phyloP scores from a whole-genome alignment of 2,888 invertebrate species.

The Heliconius cydno region DNA sequence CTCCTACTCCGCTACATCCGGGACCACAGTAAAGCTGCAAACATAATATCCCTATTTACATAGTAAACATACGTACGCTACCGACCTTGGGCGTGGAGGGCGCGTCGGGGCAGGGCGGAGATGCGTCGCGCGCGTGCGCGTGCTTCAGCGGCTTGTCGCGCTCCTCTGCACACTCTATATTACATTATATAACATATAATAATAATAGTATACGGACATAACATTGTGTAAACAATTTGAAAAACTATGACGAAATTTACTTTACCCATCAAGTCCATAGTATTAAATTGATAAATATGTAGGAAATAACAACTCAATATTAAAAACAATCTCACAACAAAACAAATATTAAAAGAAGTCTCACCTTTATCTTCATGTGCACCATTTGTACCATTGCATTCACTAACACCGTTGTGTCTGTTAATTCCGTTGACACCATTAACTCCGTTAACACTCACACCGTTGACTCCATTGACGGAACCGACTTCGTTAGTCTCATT shows the following conservation, averaged over 20 bases:
- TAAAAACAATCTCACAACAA: too few relatives aligned
- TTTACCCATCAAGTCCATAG: not conserved
- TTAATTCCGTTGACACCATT: slow-evolving; percentile 51
- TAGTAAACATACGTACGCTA: slow-evolving; percentile 17
- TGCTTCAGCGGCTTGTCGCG: slow-evolving; percentile 74
- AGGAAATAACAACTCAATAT: too few relatives aligned
- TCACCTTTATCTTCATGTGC: slow-evolving; percentile 70
- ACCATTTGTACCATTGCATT: slow-evolving; percentile 63
- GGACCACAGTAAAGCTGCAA: too few relatives aligned
- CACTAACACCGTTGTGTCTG: slow-evolving; percentile 54
- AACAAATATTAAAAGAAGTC: not conserved
- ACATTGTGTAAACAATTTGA: too few relatives aligned
- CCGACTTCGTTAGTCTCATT: slow-evolving; percentile 50
- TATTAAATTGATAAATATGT: not conserved
- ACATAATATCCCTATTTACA: not conserved
- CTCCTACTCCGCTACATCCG: too few relatives aligned
- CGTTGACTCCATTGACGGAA: slow-evolving; percentile 47
- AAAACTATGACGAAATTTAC: too few relatives aligned
- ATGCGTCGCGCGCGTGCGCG: slow-evolving; percentile 74
- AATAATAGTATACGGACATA: not conserved
- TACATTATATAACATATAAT: not conserved
- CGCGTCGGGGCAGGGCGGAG: slow-evolving; percentile 84
- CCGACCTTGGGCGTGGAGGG: slow-evolving; percentile 86
- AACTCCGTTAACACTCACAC: slow-evolving; percentile 52
- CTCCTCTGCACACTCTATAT: slow-evolving; percentile 52